phyloP scores from a whole-genome alignment of 2,888 invertebrate genomes.

The Drosophila mimetica region DNA sequence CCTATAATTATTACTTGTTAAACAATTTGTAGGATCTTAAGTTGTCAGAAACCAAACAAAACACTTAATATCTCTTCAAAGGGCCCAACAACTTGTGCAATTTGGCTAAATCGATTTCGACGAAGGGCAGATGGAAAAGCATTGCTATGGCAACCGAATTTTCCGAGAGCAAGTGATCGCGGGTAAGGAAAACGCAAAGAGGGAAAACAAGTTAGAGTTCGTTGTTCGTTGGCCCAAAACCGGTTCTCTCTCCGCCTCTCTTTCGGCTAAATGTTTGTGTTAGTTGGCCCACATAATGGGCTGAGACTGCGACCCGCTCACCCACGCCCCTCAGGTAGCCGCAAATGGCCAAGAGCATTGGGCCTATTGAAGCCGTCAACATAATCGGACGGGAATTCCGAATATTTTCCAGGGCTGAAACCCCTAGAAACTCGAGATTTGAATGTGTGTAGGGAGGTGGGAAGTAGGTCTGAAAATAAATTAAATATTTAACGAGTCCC shows the following conservation, averaged over 20 bases:
- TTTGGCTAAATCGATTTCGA: neutral
- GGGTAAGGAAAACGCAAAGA: neutral
- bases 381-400: slow-evolving; percentile 21
- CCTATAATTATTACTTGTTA: neutral
- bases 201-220: slow-evolving; percentile 33
- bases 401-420: slow-evolving; percentile 14
- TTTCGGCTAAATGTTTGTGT: slow-evolving; percentile 15
- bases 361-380: slow-evolving; percentile 33
- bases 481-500: slow-evolving; percentile 37
- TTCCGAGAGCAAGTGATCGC: slow-evolving; percentile 35
- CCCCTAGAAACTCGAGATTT: slow-evolving; percentile 16
- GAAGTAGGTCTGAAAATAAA: slow-evolving; percentile 12
- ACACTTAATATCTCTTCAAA: neutral
- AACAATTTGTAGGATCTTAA: neutral
- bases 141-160: slow-evolving; percentile 22
- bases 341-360: slow-evolving; percentile 15
- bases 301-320: slow-evolving; percentile 18
- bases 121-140: slow-evolving; percentile 29
- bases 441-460: neutral
- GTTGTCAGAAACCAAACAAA: neutral
- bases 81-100: slow-evolving; percentile 4
- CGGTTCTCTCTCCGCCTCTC: slow-evolving; percentile 42
- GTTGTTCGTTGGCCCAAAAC: slow-evolving; percentile 36
- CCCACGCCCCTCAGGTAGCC: slow-evolving; percentile 29
- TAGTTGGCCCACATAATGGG: slow-evolving; percentile 41